Evolutionary conservation across 2,888 invertebrate species (phyloP).

Genomic region (Drosophila lutescens): DNA sequence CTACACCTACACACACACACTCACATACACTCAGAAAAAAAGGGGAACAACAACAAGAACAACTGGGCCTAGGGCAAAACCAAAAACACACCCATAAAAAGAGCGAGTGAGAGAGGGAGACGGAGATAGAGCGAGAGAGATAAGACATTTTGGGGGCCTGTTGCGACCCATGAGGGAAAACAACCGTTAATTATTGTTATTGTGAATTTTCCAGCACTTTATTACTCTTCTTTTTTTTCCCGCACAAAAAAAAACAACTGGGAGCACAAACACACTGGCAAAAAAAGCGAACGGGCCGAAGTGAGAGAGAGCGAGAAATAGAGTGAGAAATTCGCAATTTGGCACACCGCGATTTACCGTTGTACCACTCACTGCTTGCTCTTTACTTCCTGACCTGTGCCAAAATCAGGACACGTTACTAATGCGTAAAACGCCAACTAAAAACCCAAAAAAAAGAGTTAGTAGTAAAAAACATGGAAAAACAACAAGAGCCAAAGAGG

Average conservation of each 20-base stretch:
- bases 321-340: slow-evolving; percentile 21
- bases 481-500: not conserved
- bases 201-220: slow-evolving; percentile 20
- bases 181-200: slow-evolving; percentile 33
- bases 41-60: slow-evolving; percentile 18
- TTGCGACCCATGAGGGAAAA: slow-evolving; percentile 32
- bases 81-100: slow-evolving; percentile 12
- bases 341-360: slow-evolving; percentile 37
- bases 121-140: not conserved
- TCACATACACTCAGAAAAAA: slow-evolving; percentile 20
- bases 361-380: slow-evolving; percentile 25
- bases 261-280: slow-evolving; percentile 28
- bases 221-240: slow-evolving; percentile 6
- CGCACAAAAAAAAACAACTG: slow-evolving; percentile 30
- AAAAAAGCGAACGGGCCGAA: slow-evolving; percentile 9
- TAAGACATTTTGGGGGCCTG: slow-evolving; percentile 14
- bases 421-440: slow-evolving; percentile 29
- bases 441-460: slow-evolving; percentile 8
- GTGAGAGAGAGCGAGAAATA: not conserved
- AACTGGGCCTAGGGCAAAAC: slow-evolving; percentile 27
- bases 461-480: not conserved
- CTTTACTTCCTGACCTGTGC: slow-evolving; percentile 17
- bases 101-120: slow-evolving; percentile 3
- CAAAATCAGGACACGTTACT: slow-evolving; percentile 35
- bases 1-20: slow-evolving; percentile 7